These are phyloP conservation scores for Drosophila ogumai DNA, from an alignment of 1,140 invertebrate species.

Conservation along the genomic window DNA sequence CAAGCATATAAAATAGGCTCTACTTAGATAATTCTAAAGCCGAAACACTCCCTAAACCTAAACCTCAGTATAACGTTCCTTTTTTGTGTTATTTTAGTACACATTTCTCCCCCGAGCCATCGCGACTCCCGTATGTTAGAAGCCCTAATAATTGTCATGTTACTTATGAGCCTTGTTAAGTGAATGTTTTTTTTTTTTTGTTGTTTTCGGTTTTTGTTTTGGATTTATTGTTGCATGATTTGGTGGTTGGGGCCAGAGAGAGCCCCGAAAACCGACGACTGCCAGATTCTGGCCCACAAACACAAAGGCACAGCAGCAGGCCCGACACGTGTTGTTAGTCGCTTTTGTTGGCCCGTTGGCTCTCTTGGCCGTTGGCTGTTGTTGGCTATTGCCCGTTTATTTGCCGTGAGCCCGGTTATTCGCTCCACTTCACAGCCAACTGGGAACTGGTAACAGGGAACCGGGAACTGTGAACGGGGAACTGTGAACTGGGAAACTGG, in stretches of 20 bases:
- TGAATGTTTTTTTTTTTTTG: not conserved
- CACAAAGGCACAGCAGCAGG: conserved; percentile 30
- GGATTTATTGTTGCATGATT: conserved; percentile 31
- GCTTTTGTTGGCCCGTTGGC: conserved; percentile 17
- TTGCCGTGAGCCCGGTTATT: conserved; percentile 21
- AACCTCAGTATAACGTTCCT: not conserved
- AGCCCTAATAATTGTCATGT: conserved; percentile 33
- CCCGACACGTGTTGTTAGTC: conserved; percentile 37
- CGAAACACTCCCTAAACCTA: not conserved
- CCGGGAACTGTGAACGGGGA: not conserved
- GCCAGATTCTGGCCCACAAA: conserved; percentile 17
- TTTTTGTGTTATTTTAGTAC: not conserved
- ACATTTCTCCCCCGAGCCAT: conserved; percentile 5
- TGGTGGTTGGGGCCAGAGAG: not conserved
- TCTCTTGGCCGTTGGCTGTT: conserved; percentile 9
- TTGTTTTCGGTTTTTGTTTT: conserved; percentile 25
- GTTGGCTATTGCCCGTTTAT: conserved; percentile 8
- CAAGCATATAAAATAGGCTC: not conserved
- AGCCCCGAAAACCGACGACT: conserved; percentile 8
- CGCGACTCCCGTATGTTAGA: conserved; percentile 11
- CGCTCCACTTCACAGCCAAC: conserved; percentile 33
- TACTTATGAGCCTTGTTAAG: conserved; percentile 22
- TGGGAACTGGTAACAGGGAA: conserved; percentile 5
- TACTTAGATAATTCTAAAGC: not conserved
- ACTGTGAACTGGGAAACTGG: not conserved